phyloP scores from a whole-genome alignment of 2,113 vertebrate genomes.

The Rhegmatorhina hoffmannsi region DNA sequence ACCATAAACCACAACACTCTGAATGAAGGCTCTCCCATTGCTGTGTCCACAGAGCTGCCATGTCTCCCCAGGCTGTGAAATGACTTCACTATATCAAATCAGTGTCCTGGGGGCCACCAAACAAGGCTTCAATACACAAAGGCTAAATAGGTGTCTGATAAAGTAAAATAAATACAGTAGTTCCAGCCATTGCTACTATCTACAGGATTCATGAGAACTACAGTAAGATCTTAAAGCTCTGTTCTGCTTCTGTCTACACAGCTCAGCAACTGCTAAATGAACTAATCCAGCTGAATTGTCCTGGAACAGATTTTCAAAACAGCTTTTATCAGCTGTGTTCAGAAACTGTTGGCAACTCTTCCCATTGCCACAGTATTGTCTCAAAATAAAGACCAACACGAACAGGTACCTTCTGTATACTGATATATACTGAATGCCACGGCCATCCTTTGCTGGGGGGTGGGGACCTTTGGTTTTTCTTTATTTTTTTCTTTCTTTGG shows the following conservation, averaged over 20 bases:
- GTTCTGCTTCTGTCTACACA: neutral
- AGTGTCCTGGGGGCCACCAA: neutral
- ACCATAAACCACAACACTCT: fast-evolving
- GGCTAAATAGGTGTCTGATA: neutral
- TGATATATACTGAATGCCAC: neutral
- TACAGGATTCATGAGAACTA: neutral
- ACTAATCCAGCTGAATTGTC: neutral
- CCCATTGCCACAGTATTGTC: neutral
- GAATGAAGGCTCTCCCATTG: neutral
- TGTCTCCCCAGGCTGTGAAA: neutral
- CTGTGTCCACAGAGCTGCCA: neutral
- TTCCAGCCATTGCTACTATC: neutral
- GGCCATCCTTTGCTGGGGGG: neutral
- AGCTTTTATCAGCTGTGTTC: slow-evolving; percentile 29
- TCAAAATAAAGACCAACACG: neutral
- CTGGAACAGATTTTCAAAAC: neutral
- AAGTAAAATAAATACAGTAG: neutral
- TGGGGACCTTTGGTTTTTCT: neutral
- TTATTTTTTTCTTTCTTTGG: neutral
- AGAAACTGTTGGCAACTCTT: neutral
- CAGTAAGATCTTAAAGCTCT: neutral
- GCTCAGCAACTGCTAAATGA: neutral
- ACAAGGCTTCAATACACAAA: neutral
- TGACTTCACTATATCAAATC: neutral
- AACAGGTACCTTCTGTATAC: neutral